phyloP scores from a whole-genome alignment of 2,797 vertebrate genomes.

The Micrastur ruficollis region DNA sequence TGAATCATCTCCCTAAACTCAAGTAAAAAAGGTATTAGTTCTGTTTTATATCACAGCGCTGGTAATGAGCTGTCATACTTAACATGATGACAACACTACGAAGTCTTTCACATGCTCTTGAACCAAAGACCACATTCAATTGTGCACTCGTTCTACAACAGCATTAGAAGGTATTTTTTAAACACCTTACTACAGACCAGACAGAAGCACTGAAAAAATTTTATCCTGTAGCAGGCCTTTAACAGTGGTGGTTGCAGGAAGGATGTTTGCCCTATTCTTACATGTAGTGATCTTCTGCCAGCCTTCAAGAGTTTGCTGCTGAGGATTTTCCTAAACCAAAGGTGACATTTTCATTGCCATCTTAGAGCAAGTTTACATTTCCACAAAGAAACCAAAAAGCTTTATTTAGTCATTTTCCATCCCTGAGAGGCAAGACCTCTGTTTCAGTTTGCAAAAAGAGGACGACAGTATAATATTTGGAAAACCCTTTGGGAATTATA shows the following conservation, averaged over 20 bases:
- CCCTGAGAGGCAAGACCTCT: background rate
- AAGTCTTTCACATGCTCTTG: background rate
- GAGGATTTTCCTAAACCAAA: background rate
- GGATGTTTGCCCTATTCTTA: too few species aligned
- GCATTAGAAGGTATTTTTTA: background rate
- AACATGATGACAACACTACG: too few species aligned
- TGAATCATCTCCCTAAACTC: background rate
- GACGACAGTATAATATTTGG: fast-evolving
- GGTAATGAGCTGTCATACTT: background rate
- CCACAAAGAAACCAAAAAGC: background rate
- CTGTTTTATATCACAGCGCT: background rate
- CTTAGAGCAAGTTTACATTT: background rate
- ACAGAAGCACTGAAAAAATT: background rate
- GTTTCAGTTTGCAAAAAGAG: background rate
- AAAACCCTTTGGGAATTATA: background rate
- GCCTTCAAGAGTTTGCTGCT: background rate
- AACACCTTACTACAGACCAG: background rate
- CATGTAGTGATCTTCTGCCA: fast-evolving
- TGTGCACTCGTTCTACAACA: background rate
- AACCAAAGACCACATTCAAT: background rate
- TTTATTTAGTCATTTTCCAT: background rate
- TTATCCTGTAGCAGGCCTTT: background rate
- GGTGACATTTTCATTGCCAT: background rate
- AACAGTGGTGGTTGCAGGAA: fast-evolving
- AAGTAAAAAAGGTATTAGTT: background rate